Conservation (phyloP, 2,888 invertebrate species). For the Aleiodes alternator region DNA sequence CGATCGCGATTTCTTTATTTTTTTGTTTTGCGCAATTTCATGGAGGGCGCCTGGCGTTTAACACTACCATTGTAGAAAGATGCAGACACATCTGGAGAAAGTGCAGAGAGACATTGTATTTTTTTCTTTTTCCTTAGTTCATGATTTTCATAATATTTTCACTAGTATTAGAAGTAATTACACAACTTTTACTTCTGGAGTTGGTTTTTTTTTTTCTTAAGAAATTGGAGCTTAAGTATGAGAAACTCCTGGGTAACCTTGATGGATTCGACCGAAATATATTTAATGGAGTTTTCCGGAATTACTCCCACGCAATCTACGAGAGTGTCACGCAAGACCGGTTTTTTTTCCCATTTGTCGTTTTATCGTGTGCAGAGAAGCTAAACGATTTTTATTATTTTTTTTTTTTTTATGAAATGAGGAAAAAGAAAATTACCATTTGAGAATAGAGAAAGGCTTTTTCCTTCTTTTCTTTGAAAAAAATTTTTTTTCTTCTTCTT, state of each 20-base stretch:
- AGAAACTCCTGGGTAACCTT: neutral
- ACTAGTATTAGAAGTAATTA: neutral
- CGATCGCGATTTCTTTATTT: constrained; percentile 3
- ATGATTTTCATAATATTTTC: neutral
- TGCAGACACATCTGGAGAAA: neutral
- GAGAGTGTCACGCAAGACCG: constrained; percentile 13
- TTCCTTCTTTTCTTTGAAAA: neutral
- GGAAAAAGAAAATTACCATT: constrained; percentile 19
- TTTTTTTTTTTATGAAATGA: neutral
- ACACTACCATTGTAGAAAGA: too few relatives aligned
- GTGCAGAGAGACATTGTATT: neutral
- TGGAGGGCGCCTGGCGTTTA: constrained; percentile 4
- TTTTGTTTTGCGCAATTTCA: neutral
- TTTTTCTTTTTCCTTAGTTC: neutral
- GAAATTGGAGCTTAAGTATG: neutral
- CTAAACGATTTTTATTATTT: neutral
- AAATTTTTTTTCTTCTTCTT: neutral
- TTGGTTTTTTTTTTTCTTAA: neutral
- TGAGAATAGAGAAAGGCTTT: neutral
- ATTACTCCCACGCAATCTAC: constrained; percentile 13
- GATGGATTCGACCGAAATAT: constrained; percentile 5
- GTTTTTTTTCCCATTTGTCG: constrained; percentile 11
- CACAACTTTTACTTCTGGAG: neutral
- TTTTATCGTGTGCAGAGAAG: too few relatives aligned
- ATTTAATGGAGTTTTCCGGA: constrained; percentile 7